phyloP scores from a whole-genome alignment of 2,113 vertebrate species.

The Bucco capensis region DNA sequence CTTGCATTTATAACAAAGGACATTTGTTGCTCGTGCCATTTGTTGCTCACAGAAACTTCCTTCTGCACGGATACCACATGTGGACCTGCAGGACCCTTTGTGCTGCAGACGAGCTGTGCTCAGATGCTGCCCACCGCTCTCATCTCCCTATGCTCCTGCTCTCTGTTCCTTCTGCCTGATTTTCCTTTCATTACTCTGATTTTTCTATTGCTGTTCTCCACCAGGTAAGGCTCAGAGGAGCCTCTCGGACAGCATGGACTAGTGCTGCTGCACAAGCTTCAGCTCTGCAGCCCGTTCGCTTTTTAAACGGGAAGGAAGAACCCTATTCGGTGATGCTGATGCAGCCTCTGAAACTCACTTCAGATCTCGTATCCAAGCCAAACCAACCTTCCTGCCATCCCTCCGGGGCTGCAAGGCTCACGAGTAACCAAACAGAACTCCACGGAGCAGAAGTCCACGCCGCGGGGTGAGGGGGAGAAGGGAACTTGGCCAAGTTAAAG shows the following conservation, averaged over 20 bases:
- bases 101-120: not conserved
- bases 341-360: not conserved
- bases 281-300: not conserved
- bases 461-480: too few relatives aligned
- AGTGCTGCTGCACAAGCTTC: fast-evolving
- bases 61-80: not conserved
- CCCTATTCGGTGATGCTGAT: fast-evolving
- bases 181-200: fast-evolving
- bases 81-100: not conserved
- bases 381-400: not conserved
- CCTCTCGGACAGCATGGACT: fast-evolving
- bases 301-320: fast-evolving
- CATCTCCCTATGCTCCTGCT: not conserved
- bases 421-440: not conserved
- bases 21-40: fast-evolving
- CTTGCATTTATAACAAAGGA: fast-evolving
- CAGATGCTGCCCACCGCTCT: not conserved
- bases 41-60: not conserved
- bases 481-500: fast-evolving
- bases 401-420: fast-evolving
- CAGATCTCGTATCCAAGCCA: fast-evolving
- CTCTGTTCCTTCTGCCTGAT: fast-evolving
- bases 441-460: fast-evolving
- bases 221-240: not conserved
- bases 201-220: fast-evolving